Percentiles rank a stretch among this genome's conserved stretches.
phyloP scores from a whole-genome alignment of 2,113 vertebrate genomes.

The Eptesicus fuscus region DNA sequence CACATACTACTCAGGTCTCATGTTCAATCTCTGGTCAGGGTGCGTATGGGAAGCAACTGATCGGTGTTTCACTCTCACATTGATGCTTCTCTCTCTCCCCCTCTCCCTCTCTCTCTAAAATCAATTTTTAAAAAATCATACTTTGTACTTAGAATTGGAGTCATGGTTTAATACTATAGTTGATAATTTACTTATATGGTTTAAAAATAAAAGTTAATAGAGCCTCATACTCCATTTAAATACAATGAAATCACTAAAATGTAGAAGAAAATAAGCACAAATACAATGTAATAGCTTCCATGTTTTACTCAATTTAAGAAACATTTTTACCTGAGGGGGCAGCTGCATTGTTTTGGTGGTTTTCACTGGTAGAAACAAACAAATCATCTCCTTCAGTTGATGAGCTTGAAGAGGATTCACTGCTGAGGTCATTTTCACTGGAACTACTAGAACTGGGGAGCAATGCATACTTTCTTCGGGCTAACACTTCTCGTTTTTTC shows the following conservation, averaged over 20 bases:
- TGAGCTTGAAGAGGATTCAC: conserved; percentile 92
- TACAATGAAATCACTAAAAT: neutral
- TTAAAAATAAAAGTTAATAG: conserved; percentile 13
- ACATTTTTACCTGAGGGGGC: conserved; percentile 90
- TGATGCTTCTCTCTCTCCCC: neutral
- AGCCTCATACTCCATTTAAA: neutral
- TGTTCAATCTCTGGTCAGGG: neutral
- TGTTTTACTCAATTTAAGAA: neutral
- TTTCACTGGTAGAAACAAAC: conserved; percentile 91
- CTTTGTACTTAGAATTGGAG: neutral
- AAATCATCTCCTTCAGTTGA: conserved; percentile 95
- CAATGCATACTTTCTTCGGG: conserved; percentile 92
- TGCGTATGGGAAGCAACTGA: neutral
- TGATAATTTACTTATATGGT: neutral
- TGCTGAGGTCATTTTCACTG: conserved; percentile 93
- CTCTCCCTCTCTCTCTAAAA: neutral
- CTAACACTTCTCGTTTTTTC: conserved; percentile 95
- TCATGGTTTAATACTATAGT: neutral
- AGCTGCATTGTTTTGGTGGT: conserved; percentile 89
- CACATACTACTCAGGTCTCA: neutral
- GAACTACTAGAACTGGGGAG: conserved; percentile 97
- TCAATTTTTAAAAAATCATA: neutral
- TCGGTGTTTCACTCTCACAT: neutral
- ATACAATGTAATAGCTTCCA: neutral
- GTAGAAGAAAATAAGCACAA: neutral